Conservation (phyloP, 2,888 invertebrate genomes). For the Therioaphis trifolii region DNA sequence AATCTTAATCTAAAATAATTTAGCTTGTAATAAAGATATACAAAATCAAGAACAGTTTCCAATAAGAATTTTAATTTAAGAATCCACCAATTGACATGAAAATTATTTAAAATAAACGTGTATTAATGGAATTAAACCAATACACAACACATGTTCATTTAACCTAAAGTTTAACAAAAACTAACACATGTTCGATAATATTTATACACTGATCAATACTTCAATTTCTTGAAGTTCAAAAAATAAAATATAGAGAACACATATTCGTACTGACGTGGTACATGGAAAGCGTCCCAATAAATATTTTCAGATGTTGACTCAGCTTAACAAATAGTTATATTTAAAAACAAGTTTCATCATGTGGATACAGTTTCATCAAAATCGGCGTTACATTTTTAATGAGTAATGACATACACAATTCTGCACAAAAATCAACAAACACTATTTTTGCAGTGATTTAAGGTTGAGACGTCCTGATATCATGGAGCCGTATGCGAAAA, state of each 20-base stretch:
- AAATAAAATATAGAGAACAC: constrained; percentile 36
- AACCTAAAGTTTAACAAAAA: neutral
- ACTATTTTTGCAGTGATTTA: too few species aligned
- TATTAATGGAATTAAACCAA: neutral
- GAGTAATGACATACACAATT: neutral
- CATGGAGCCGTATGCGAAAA: too few species aligned
- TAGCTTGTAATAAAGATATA: too few species aligned
- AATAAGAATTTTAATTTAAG: too few species aligned
- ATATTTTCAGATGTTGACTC: constrained; percentile 59
- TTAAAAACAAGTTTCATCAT: constrained; percentile 45
- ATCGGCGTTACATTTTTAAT: neutral
- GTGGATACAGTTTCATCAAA: constrained; percentile 32
- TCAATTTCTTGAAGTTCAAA: constrained; percentile 2
- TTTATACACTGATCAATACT: constrained; percentile 8
- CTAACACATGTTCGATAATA: constrained; percentile 14
- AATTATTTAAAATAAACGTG: neutral
- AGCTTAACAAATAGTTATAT: constrained; percentile 32
- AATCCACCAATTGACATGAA: too few species aligned
- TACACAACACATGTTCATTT: constrained; percentile 20
- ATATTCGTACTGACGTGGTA: neutral
- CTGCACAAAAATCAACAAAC: too few species aligned
- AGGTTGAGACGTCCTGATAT: too few species aligned
- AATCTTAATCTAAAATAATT: too few species aligned
- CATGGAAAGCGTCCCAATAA: constrained; percentile 42
- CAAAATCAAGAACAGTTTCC: too few species aligned